These are phyloP conservation scores for Zoanthus solanderi DNA, from an alignment of 92 coral and sea anemone genomes.

Conservation along the genomic window DNA sequence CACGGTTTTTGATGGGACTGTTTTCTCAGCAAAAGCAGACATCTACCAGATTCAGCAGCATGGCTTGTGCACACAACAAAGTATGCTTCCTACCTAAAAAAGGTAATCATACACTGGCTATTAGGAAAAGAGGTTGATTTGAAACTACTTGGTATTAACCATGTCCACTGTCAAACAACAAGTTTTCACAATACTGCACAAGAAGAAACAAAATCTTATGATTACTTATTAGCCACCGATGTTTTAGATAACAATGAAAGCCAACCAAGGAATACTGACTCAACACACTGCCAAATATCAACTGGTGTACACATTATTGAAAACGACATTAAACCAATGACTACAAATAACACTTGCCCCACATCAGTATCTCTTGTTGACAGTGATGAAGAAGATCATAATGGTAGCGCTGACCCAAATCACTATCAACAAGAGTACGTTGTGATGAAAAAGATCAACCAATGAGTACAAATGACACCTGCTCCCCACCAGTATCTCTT, in stretches of 20 bases:
- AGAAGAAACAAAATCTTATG: neutral
- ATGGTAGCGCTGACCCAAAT: neutral
- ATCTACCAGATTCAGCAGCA: constrained; percentile 24
- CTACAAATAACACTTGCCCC: neutral
- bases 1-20: constrained; percentile 35
- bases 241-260: neutral
- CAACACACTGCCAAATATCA: neutral
- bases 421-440: neutral
- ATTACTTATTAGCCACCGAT: neutral
- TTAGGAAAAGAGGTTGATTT: constrained; percentile 57
- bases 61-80: constrained; percentile 61
- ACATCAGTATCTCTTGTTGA: neutral
- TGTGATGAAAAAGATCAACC: neutral
- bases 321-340: neutral
- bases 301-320: neutral
- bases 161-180: neutral
- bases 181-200: neutral
- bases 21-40: constrained; percentile 33
- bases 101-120: constrained; percentile 63
- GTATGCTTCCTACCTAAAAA: constrained; percentile 55
- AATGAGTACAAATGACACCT: neutral
- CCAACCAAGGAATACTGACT: neutral
- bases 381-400: neutral
- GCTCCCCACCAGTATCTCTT: neutral
- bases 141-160: constrained; percentile 37